A percentile compares a stretch with the other conserved stretches of the same genome.
These are phyloP conservation scores for Otocyon megalotis DNA, from an alignment of 2,113 vertebrate genomes.

Conservation along the genomic window DNA sequence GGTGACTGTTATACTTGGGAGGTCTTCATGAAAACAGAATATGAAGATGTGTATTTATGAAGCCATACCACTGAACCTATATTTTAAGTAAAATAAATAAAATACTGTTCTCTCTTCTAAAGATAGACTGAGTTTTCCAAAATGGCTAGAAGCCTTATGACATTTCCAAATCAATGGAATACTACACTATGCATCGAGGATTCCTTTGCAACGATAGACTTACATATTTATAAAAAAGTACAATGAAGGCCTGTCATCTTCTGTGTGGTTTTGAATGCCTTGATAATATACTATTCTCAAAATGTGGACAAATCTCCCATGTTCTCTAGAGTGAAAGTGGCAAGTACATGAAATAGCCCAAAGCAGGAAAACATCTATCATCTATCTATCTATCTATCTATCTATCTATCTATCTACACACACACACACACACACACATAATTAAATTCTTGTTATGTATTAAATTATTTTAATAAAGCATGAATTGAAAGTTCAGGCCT, in stretches of 20 bases:
- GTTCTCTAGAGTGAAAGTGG: neutral
- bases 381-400: too few species aligned
- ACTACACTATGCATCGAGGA: neutral
- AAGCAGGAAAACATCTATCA: neutral
- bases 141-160: neutral
- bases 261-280: neutral
- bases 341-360: neutral
- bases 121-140: constrained; percentile 13
- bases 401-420: too few species aligned
- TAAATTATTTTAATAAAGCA: neutral
- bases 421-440: too few species aligned
- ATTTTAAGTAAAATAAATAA: constrained; percentile 43
- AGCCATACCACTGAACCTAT: neutral
- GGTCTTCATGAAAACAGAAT: neutral
- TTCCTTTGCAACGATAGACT: neutral
- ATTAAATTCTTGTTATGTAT: neutral
- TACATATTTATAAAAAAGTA: neutral
- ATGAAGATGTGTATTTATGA: constrained; percentile 12
- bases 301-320: neutral
- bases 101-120: neutral
- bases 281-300: neutral
- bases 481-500: neutral
- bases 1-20: neutral
- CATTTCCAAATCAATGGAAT: neutral
- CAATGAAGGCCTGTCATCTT: neutral